These are phyloP conservation scores for Leptopilina boulardi DNA, from an alignment of 1,140 invertebrate species.

Conservation along the genomic window DNA sequence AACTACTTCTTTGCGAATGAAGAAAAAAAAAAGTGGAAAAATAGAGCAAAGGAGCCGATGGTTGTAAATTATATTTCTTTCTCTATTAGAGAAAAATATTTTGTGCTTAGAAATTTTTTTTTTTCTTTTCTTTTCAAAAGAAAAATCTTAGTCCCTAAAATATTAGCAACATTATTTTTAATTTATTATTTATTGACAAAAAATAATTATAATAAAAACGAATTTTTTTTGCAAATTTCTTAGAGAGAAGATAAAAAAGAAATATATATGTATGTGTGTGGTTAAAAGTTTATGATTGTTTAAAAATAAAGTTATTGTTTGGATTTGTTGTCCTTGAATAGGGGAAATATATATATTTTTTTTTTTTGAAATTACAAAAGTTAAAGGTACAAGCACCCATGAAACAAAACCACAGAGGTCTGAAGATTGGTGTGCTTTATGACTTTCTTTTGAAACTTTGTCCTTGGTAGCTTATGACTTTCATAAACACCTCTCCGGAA, in stretches of 20 bases:
- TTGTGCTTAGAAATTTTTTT: too few species aligned
- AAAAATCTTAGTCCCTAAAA: too few species aligned
- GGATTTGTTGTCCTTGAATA: constrained; percentile 12
- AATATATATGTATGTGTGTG: neutral
- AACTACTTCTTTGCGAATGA: neutral
- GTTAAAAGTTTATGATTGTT: neutral
- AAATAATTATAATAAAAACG: too few species aligned
- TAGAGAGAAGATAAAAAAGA: too few species aligned
- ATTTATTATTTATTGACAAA: too few species aligned
- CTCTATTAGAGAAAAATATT: too few species aligned
- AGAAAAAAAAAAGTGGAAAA: neutral
- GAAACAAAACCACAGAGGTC: constrained; percentile 38
- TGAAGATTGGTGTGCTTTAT: constrained; percentile 36
- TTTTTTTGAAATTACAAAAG: constrained; percentile 35
- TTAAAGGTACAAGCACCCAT: neutral
- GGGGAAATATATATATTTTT: neutral
- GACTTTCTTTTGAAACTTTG: constrained; percentile 48
- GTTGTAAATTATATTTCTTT: neutral
- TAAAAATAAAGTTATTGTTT: neutral
- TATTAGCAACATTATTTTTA: too few species aligned
- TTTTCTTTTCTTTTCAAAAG: too few species aligned
- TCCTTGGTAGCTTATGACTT: constrained; percentile 54
- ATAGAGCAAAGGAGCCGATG: neutral
- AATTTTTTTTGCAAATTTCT: too few species aligned
- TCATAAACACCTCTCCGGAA: constrained; percentile 57